Conservation (phyloP, 2,113 vertebrate genomes). For the Rhea pennata region DNA sequence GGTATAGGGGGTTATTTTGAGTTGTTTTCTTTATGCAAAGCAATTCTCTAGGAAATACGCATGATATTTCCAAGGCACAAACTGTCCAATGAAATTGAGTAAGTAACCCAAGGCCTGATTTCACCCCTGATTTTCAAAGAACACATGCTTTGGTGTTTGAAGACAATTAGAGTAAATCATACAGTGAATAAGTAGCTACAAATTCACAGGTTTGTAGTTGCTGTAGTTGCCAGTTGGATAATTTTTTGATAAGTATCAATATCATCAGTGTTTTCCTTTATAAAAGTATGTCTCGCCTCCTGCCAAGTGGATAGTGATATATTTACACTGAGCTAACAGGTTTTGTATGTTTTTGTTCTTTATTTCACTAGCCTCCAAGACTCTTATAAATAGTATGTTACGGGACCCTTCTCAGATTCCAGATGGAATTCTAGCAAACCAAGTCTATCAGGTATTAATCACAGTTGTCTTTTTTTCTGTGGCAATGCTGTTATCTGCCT, state of each 20-base stretch:
- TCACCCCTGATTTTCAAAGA: not conserved
- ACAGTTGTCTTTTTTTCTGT: conserved; percentile 68
- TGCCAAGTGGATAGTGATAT: conserved; percentile 52
- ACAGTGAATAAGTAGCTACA: not conserved
- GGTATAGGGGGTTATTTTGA: not conserved
- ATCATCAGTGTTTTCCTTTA: not conserved
- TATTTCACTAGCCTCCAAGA: conserved; percentile 86
- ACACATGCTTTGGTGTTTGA: not conserved
- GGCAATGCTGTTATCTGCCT: conserved; percentile 73
- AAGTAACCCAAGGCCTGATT: not conserved
- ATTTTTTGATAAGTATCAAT: not conserved
- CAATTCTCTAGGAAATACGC: not conserved
- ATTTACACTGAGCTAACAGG: conserved; percentile 61
- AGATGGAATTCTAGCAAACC: conserved; percentile 89
- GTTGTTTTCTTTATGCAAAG: not conserved
- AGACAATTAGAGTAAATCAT: not conserved
- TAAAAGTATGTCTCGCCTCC: conserved; percentile 21
- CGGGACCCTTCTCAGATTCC: conserved; percentile 94
- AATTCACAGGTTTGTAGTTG: not conserved
- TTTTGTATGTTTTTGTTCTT: conserved; percentile 42
- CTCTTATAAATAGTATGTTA: conserved; percentile 91
- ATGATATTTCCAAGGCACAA: not conserved
- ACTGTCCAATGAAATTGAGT: not conserved
- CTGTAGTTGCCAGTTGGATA: not conserved
- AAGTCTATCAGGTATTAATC: conserved; percentile 93